Base-by-base conservation (phyloP, 2,113 vertebrate genomes). In the Sula dactylatra region DNA sequence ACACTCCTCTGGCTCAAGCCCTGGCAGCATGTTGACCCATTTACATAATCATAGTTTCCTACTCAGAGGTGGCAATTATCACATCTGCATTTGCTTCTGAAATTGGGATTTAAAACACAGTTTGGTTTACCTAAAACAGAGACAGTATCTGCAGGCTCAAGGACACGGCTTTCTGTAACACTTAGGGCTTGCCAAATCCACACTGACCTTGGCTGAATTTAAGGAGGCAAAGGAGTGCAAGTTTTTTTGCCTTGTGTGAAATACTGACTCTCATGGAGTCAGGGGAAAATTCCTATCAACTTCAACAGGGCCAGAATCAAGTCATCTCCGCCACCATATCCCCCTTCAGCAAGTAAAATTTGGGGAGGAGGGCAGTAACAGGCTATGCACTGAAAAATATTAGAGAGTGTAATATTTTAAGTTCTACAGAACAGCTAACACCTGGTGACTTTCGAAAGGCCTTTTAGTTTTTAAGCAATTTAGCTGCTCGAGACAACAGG, bases 11-110 rank as follows among this genome's bases (percentile, higher is more conserved):
- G 78, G 84, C 93, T 87, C 58, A 80, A 76, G 19, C 40, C 54
- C 78, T 82, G 66, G 92, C 70, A 93, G 31, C 71, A 66, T 38
- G 71, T 77, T 95, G 79, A 93, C 62, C 74, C 58, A 76, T 79
- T 89, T 88, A 90, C 88, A 92, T 69, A 64, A 34, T 52, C 86
- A 61, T 67, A 32, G n/a, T 74, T 93, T 95, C 81, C 89, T 79
- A 69, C 72, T 93, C 49, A 52, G 40, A 86, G 78, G 52, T 47
- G 49, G 74, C 69, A 90, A 95, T 95, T 94, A 80, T 58, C 74
- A 93, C 94, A 95, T 90, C 93, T 82, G 76, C 54, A 72, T 74
- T 91, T 92, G 49, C 56, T 96, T 91, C 93, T 82, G 73, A 95
- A 96, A 87, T 64, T 76, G 73, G 89, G 87, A 85, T 84, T 92